Evolutionary conservation across 1,140 invertebrate genomes (phyloP).

Genomic region (Pseudomyrmex dendroicus): DNA sequence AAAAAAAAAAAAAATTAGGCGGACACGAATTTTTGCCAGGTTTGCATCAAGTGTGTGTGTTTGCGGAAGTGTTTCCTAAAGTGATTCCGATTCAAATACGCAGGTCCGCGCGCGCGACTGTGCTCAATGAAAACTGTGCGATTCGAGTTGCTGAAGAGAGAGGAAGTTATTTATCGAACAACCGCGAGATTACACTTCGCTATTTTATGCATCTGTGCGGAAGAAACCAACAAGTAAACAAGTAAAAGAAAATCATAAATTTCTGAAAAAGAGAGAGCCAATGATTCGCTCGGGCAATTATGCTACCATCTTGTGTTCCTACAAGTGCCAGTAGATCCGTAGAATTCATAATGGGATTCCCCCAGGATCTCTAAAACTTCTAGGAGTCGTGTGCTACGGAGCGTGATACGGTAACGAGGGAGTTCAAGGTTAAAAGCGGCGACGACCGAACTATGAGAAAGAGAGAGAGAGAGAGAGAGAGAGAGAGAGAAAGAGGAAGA

Average conservation of each 20-base stretch:
- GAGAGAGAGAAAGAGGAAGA: background rate
- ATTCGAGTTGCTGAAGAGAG: background rate
- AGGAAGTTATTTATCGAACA: background rate
- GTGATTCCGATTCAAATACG: background rate
- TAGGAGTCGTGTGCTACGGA: constrained; percentile 68
- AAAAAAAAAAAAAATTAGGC: background rate
- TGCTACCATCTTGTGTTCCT: constrained; percentile 58
- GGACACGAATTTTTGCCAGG: constrained; percentile 6
- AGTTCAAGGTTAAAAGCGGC: constrained; percentile 73
- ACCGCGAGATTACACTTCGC: background rate
- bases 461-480: constrained; percentile 7
- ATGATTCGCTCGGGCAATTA: constrained; percentile 43
- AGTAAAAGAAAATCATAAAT: constrained; percentile 32
- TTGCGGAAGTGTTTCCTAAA: background rate
- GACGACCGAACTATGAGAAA: constrained; percentile 62
- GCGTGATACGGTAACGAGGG: constrained; percentile 75
- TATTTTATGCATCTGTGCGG: background rate
- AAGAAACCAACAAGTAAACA: background rate
- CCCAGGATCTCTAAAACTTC: constrained; percentile 74
- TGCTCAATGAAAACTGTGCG: background rate
- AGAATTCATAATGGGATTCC: constrained; percentile 71
- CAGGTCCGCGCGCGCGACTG: background rate
- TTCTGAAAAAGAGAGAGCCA: constrained; percentile 21
- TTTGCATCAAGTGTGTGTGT: background rate
- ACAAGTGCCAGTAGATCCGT: constrained; percentile 59